These are phyloP conservation scores for Chironomus riparius DNA, from an alignment of 2,888 invertebrate species.

Conservation along the genomic window DNA sequence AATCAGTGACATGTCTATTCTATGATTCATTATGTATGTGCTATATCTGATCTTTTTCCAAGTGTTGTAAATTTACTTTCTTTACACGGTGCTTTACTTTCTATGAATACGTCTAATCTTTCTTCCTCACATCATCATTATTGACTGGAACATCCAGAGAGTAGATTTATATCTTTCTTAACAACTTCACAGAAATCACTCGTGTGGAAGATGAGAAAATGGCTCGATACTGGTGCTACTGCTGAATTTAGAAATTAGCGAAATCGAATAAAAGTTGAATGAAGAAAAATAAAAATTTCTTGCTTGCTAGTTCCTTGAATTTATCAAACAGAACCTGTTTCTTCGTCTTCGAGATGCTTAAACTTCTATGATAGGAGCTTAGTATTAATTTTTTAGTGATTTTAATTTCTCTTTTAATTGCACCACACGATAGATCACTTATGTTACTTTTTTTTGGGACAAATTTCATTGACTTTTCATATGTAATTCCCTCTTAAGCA, in stretches of 20 bases:
- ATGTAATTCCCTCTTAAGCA: not conserved
- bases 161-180: not conserved
- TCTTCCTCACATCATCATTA: not conserved
- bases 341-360: not conserved
- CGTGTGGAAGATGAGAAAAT: not conserved
- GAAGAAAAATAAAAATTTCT: slow-evolving; percentile 9
- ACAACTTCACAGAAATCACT: not conserved
- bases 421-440: not conserved
- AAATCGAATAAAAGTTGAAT: not conserved
- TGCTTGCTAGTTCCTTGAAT: not conserved
- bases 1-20: not conserved
- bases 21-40: not conserved
- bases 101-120: not conserved
- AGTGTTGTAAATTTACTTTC: slow-evolving; percentile 12
- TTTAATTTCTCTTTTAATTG: slow-evolving; percentile 1
- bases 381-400: not conserved
- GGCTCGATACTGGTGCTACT: not conserved
- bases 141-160: not conserved
- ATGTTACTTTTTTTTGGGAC: not conserved
- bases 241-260: not conserved
- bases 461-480: not conserved
- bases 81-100: not conserved
- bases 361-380: not conserved
- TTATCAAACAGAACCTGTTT: slow-evolving; percentile 8
- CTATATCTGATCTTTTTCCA: not conserved